Conservation (phyloP, 2,113 vertebrate genomes). For the Cebus imitator region DNA sequence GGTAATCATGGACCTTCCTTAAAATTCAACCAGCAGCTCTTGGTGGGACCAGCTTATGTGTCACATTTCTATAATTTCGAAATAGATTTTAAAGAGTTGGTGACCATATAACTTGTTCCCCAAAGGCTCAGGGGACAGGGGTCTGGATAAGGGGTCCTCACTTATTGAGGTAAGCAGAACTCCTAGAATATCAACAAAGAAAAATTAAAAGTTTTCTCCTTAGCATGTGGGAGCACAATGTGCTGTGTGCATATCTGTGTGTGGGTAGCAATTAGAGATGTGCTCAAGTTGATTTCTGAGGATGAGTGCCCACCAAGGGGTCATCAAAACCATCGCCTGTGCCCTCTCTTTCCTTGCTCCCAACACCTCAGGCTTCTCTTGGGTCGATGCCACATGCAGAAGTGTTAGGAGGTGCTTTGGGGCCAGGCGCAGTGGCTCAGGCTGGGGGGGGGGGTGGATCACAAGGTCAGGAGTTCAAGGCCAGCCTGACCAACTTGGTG, state of each 20-base stretch:
- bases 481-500: too few relatives aligned
- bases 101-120: not conserved
- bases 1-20: constrained; percentile 70
- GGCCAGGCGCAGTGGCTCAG: too few relatives aligned
- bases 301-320: not conserved
- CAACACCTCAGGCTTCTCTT: not conserved
- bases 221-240: not conserved
- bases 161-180: not conserved
- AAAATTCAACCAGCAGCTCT: constrained; percentile 66
- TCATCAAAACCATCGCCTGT: not conserved
- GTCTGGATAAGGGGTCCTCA: not conserved
- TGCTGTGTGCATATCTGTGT: not conserved
- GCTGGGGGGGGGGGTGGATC: too few relatives aligned
- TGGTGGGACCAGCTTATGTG: constrained; percentile 26
- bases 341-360: not conserved
- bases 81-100: not conserved
- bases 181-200: not conserved
- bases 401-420: not conserved
- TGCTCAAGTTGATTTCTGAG: not conserved
- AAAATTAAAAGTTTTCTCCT: not conserved
- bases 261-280: not conserved
- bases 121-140: not conserved
- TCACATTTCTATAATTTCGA: constrained; percentile 66
- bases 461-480: too few relatives aligned
- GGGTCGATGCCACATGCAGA: not conserved